Evolutionary conservation across 2,113 vertebrate species (phyloP).

Genomic region (Amazona vittata): DNA sequence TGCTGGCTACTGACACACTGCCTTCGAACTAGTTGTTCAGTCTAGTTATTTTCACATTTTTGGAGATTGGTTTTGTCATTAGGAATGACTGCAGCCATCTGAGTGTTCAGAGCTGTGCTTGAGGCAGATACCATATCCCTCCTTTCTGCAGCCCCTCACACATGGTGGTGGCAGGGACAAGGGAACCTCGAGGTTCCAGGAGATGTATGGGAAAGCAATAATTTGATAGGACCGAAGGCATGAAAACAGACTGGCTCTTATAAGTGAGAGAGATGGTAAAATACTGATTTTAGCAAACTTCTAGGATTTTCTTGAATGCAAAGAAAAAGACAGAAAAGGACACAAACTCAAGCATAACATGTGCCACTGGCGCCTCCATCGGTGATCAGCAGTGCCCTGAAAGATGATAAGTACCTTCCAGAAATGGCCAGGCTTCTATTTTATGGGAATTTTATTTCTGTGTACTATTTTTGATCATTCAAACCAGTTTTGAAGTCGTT

Average conservation of each 20-base stretch:
- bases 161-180: fast-evolving
- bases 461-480: background rate
- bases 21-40: background rate
- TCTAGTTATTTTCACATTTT: background rate
- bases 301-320: background rate
- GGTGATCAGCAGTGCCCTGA: background rate
- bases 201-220: background rate
- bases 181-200: background rate
- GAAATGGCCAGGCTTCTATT: background rate
- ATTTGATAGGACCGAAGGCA: background rate
- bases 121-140: background rate
- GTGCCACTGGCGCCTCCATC: background rate
- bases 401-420: background rate
- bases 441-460: background rate
- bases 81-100: background rate
- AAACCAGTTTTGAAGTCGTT: background rate
- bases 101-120: background rate
- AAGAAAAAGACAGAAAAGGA: background rate
- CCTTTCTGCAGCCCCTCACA: background rate
- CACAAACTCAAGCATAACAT: background rate
- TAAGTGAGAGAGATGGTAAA: background rate
- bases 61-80: background rate
- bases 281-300: background rate
- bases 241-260: background rate
- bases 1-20: background rate